Evolutionary conservation across 2,797 vertebrate genomes (phyloP), one percentile per base, ranked within the genome.

Genomic region (Sebastes dallii): DNA sequence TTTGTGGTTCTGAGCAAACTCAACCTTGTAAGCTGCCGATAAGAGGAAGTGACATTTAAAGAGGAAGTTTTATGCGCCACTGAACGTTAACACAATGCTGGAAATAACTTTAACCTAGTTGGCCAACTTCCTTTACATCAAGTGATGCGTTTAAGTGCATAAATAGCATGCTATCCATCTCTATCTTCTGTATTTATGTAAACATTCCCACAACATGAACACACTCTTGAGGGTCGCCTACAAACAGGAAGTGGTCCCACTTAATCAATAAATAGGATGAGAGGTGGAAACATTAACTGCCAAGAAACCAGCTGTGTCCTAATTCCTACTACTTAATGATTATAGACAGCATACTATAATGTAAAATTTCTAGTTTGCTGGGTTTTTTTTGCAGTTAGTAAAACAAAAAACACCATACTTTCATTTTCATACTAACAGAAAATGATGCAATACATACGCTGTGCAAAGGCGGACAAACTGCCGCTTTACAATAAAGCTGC

Each of bases 1-100:
- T 46, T 18, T 46, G 42, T 46, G 42, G 42, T 46, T 46, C 42
- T 46, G 42, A 46, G 42, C 30, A 70, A 30, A 68, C 52, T 34
- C 46, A 67, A 67, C 27, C 20, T 9, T 64, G 6, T 18, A 4
- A 60, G n/a, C 36, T 62, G 42, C 66, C n/a, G 46, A 14, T 8
- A 56, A 80, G 72, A 86, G 81, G 88, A 86, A 86, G 90, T 83
- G 29, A 71, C 39, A 52, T 66, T 65, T 1, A 59, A 4, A 89
- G 83, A 72, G 92, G 91, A 94, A 89, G 84, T 86, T 72, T 16
- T n/a, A 34, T n/a, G 22, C 1, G n/a, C 72, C 81, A 91, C 92
- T 71, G 81, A 86, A 83, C 80, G 81, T 88, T 85, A 16, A 64
- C 65, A 64, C 86, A 87, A 86, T 25, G 14, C 81, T 91, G 86